Evolutionary conservation across 2,113 vertebrate genomes (phyloP), one percentile per base, ranked within the genome.

Genomic region (Dipodomys spectabilis): DNA sequence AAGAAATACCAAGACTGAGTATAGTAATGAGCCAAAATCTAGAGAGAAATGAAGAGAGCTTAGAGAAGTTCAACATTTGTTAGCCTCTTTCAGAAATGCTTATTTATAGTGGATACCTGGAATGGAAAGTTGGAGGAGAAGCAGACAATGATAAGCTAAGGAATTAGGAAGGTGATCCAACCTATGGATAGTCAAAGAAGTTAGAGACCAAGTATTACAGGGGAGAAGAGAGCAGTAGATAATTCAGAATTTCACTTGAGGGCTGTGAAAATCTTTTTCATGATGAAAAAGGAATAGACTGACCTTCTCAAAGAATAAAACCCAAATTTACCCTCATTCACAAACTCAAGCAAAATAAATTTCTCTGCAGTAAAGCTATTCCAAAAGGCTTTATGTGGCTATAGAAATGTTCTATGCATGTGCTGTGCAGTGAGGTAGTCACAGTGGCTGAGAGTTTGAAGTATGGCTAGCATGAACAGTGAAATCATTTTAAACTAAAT

Each of bases 251-350:
- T 85, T 93, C 57, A 82, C n/a, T 30, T 77, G 35, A 22, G 32
- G 53, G 64, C 1, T 1, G 4, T 65, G 4, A 68, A 44, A 19
- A 27, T 27, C 7, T 84, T 92, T 39, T 5, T 32, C n/a, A 32
- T 19, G 27, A 75, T 80, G 28, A 78, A 7, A 49, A 75, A 78
- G 32, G 53, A 44, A 85, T 12, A 82, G 35, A 69, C 1, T 39
- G 62, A 53, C 27, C 27, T 90, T 94, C 22, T 15, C 20, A 89
- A 44, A 74, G 28, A 86, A 11, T 64, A 60, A 94, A 94, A 83
- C 20, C 0, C 28, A 69, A n/a, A 6, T 79, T 88, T 71, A 45
- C n/a, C 65, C 39, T 78, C 49, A 78, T 0, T n/a, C 28, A n/a
- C 28, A 80, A 22, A 60, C 71, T 53, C 20, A 16, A 60, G 18